phyloP scores from a whole-genome alignment of 2,113 vertebrate genomes.

The Oplegnathus fasciatus region DNA sequence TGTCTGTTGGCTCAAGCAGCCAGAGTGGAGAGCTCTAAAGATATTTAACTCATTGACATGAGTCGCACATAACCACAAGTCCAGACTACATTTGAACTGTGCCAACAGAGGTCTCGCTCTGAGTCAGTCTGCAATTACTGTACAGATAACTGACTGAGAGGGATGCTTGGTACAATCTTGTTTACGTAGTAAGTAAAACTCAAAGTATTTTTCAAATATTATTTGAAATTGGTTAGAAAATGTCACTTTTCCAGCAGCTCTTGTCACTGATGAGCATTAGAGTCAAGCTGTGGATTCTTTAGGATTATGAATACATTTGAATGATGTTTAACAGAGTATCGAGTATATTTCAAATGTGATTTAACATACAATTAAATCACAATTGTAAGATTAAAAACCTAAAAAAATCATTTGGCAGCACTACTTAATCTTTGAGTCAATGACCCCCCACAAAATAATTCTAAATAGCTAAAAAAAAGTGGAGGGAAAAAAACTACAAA shows the following conservation, averaged over 20 bases:
- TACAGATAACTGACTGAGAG: background rate
- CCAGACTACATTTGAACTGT: background rate
- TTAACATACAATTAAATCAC: background rate
- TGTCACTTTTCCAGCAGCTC: background rate
- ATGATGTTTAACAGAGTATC: background rate
- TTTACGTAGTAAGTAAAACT: background rate
- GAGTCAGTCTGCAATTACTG: background rate
- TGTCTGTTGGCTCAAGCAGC: background rate
- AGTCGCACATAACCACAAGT: conserved; percentile 7
- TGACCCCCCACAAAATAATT: background rate
- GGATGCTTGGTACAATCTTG: background rate
- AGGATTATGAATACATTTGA: background rate
- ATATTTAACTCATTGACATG: conserved; percentile 15
- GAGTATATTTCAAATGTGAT: background rate
- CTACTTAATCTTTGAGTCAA: background rate
- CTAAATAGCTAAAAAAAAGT: background rate
- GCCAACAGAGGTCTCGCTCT: background rate
- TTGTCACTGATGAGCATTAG: no score
- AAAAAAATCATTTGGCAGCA: background rate
- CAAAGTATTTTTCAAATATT: background rate
- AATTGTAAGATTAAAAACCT: background rate
- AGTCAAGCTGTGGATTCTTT: background rate
- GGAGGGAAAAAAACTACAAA: background rate
- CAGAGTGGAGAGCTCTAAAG: background rate
- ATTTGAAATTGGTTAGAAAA: background rate